Evolutionary conservation across 2,797 vertebrate species (phyloP).

Genomic region (Oreortyx pictus): DNA sequence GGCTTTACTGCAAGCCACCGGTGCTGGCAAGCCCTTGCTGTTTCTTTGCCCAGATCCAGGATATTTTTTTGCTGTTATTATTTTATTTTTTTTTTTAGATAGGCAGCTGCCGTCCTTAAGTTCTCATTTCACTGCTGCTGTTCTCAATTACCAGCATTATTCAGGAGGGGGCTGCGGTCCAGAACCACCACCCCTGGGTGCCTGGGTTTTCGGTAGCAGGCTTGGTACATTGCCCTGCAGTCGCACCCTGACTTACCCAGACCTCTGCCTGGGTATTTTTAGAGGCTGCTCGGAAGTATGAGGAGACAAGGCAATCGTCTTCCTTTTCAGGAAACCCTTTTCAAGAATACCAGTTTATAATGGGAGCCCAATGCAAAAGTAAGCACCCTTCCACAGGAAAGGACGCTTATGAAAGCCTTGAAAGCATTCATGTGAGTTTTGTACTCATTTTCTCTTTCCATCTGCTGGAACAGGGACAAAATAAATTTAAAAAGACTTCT

Average conservation of each 20-base stretch:
- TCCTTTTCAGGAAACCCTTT: background rate
- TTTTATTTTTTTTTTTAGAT: background rate
- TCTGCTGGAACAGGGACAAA: background rate
- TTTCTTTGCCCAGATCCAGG: conserved; percentile 21
- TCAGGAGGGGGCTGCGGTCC: background rate
- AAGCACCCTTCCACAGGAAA: background rate
- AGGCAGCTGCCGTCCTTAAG: background rate
- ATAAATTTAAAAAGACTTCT: no score
- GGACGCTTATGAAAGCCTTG: background rate
- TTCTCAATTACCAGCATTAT: background rate
- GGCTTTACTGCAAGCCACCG: background rate
- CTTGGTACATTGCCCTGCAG: background rate
- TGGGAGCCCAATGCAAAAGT: background rate
- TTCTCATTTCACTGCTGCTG: background rate
- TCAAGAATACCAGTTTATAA: background rate
- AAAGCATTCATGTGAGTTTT: background rate
- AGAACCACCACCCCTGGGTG: background rate
- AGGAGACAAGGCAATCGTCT: background rate
- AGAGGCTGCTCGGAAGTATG: background rate
- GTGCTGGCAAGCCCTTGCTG: background rate
- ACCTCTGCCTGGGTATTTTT: background rate
- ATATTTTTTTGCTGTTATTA: background rate
- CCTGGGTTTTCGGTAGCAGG: background rate
- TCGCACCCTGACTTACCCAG: background rate
- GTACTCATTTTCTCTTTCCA: background rate